These are phyloP conservation scores for Onychorhynchus coronatus DNA, from an alignment of 2,113 vertebrate genomes.

Conservation along the genomic window DNA sequence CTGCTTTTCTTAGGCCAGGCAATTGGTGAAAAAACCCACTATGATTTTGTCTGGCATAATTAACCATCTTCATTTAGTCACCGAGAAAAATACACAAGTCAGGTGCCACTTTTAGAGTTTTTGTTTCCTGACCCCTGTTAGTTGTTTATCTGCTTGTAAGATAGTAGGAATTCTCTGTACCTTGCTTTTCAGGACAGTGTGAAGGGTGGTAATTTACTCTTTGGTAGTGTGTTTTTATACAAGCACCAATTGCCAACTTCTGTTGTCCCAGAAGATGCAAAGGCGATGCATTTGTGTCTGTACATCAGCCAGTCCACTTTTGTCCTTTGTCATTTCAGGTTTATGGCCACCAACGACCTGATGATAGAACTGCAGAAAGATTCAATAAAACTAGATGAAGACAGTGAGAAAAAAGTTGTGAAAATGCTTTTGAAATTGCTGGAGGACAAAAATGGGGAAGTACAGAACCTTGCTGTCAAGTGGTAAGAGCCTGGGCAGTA, in stretches of 20 bases:
- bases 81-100: neutral
- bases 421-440: constrained; percentile 88
- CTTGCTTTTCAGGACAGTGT: neutral
- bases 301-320: neutral
- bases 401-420: constrained; percentile 92
- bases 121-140: neutral
- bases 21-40: neutral
- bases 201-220: neutral
- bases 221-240: neutral
- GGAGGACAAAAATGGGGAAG: constrained; percentile 94
- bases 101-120: neutral
- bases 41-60: neutral
- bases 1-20: neutral
- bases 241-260: neutral
- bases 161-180: neutral
- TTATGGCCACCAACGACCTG: constrained; percentile 97
- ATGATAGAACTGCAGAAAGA: constrained; percentile 96
- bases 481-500: constrained; percentile 75
- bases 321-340: constrained; percentile 67
- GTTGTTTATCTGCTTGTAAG: neutral
- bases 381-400: constrained; percentile 93
- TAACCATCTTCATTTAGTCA: neutral
- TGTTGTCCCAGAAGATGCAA: neutral
- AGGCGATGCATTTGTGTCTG: neutral
- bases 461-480: constrained; percentile 94